Percentiles rank a stretch among this genome's conserved stretches.
These are phyloP conservation scores for Pipa parva DNA, from an alignment of 2,113 vertebrate species.

Conservation along the genomic window DNA sequence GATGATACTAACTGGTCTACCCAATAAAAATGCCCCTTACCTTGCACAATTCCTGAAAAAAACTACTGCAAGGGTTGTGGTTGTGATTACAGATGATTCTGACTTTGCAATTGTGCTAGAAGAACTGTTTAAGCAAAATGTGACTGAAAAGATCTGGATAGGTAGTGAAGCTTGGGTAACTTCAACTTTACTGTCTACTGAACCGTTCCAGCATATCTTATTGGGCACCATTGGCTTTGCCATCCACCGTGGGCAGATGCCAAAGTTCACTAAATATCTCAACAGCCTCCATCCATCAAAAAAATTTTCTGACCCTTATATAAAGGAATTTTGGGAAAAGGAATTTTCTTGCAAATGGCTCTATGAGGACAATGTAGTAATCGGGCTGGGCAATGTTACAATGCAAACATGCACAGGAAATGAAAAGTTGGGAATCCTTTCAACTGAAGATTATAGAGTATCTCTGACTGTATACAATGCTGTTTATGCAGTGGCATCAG, in stretches of 20 bases:
- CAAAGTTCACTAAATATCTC: constrained; percentile 25
- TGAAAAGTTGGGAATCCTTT: constrained; percentile 4
- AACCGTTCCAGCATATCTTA: constrained; percentile 1
- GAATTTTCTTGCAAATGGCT: constrained; percentile 36
- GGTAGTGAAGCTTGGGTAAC: constrained; percentile 35
- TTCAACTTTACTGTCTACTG: not conserved
- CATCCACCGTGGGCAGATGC: constrained; percentile 17
- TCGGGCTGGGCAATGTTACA: not conserved
- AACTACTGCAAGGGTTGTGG: constrained; percentile 30
- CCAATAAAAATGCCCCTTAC: not conserved
- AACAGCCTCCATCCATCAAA: constrained; percentile 8
- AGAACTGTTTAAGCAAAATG: constrained; percentile 20
- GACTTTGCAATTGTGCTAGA: constrained; percentile 31
- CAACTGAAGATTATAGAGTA: not conserved
- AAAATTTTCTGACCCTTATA: constrained; percentile 12
- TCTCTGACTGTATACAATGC: constrained; percentile 29
- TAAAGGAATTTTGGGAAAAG: constrained; percentile 38
- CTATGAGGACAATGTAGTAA: not conserved
- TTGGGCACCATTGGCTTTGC: constrained; percentile 34
- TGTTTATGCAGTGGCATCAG: constrained; percentile 26
- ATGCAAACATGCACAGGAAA: constrained; percentile 8
- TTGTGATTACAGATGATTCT: constrained; percentile 29
- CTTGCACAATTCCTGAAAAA: constrained; percentile 5
- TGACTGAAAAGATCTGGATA: constrained; percentile 34
- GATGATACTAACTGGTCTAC: too few relatives aligned